Evolutionary conservation across 2,113 vertebrate species (phyloP).

Genomic region (Lagopus muta): DNA sequence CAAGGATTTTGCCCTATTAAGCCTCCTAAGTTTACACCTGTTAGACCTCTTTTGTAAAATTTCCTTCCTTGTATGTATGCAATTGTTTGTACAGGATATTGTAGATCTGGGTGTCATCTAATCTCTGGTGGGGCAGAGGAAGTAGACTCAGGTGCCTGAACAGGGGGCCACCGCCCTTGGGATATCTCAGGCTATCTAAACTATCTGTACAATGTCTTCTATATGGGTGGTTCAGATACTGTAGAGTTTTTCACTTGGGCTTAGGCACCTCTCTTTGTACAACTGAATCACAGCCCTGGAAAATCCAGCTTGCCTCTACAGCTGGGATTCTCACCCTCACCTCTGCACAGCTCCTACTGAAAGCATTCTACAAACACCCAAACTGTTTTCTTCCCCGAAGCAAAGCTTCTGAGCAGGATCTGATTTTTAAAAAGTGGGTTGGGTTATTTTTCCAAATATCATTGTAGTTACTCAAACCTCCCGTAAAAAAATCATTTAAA

Average conservation of each 20-base stretch:
- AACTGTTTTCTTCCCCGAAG: not conserved
- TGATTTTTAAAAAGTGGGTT: not conserved
- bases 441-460: not conserved
- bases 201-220: not conserved
- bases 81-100: not conserved
- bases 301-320: not conserved
- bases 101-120: not conserved
- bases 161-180: fast-evolving
- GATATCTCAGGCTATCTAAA: not conserved
- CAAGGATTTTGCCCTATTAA: not conserved
- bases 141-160: not conserved
- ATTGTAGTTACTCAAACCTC: not conserved
- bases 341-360: not conserved
- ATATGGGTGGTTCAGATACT: not conserved
- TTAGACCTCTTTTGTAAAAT: not conserved
- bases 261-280: not conserved
- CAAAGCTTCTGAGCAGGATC: not conserved
- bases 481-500: not conserved
- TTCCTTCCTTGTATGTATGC: not conserved
- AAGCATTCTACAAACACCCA: not conserved
- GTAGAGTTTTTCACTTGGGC: not conserved
- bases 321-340: not conserved
- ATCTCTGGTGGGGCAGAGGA: not conserved
- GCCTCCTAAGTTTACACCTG: not conserved
- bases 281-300: fast-evolving